phyloP scores from a whole-genome alignment of 2,113 vertebrate species.

The Aspiorhynchus laticeps region DNA sequence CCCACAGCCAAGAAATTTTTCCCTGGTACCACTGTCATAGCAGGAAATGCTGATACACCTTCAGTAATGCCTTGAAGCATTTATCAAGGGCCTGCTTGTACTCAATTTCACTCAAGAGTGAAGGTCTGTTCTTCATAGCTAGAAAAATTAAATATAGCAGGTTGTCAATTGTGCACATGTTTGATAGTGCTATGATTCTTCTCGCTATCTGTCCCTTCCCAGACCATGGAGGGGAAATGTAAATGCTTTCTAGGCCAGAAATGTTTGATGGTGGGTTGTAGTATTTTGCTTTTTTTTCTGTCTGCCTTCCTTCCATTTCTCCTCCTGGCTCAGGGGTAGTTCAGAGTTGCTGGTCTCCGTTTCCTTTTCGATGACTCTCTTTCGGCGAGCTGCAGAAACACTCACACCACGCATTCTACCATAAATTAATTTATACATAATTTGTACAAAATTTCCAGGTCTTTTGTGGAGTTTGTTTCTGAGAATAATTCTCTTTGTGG shows the following conservation, averaged over 20 bases:
- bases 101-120: not conserved
- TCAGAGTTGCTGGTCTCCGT: not conserved
- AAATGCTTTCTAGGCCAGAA: not conserved
- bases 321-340: not conserved
- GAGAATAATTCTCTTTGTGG: not conserved
- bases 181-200: not conserved
- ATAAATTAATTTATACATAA: slow-evolving; percentile 10
- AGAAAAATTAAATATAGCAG: not conserved
- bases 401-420: not conserved
- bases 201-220: not conserved
- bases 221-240: not conserved
- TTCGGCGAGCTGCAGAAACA: not conserved
- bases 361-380: not conserved
- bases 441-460: not conserved
- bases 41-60: not conserved
- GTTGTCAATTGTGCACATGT: slow-evolving; percentile 17
- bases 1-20: not conserved
- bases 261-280: not conserved
- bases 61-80: not conserved
- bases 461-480: slow-evolving; percentile 21
- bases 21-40: not conserved
- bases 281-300: not conserved
- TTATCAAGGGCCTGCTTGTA: not conserved
- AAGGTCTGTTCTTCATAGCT: not conserved
- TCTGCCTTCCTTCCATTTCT: not conserved